Evolutionary conservation across 2,113 vertebrate genomes (phyloP), one percentile per base, ranked within the genome.

Genomic region (Epinephelus cyanopodus): DNA sequence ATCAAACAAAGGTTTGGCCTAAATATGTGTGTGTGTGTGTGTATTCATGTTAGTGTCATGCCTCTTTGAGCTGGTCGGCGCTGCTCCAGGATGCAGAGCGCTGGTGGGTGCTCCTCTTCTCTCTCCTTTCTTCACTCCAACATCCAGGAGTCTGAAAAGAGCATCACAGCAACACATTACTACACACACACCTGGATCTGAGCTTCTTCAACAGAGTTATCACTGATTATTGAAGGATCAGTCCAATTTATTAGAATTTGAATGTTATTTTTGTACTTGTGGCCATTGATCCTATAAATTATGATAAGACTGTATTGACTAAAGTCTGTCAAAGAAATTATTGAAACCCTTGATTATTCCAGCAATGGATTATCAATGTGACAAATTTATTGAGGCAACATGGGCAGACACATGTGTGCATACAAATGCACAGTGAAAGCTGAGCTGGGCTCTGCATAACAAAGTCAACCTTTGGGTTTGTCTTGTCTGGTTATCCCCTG

Each of bases 41-140:
- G 42, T 61, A 45, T 29, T 19, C 2, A 19, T 72, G 60, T 29
- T 17, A 18, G 65, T 78, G 54, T 29, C 73, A 17, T 96, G 97
- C 97, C 96, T 98, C 97, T 95, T 97, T 97, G 37, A 98, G 95
- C 84, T 97, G 97, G 92, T 97, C 97, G 67, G 97, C 93, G 89
- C 97, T 97, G 90, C 97, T 96, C 97, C 97, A 97, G 1, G 97
- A 98, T 1, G 96, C 97, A 14, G 97, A 98, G 69, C 96, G 96
- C 88, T 97, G 97, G 93, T 98, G 97, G 6, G 94, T 94, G 79
- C 81, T 92, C 82, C 94, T 96, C 93, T 95, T 96, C 82, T 95
- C 94, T 83, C 90, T 81, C 37, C 93, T 91, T 81, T 97, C 93
- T 84, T 98, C 96, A 93, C 94, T 94, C 97, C 97, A 98, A 89